These are phyloP conservation scores for Chamaetylas fuelleborni DNA, from an alignment of 2,113 vertebrate species.

Conservation along the genomic window DNA sequence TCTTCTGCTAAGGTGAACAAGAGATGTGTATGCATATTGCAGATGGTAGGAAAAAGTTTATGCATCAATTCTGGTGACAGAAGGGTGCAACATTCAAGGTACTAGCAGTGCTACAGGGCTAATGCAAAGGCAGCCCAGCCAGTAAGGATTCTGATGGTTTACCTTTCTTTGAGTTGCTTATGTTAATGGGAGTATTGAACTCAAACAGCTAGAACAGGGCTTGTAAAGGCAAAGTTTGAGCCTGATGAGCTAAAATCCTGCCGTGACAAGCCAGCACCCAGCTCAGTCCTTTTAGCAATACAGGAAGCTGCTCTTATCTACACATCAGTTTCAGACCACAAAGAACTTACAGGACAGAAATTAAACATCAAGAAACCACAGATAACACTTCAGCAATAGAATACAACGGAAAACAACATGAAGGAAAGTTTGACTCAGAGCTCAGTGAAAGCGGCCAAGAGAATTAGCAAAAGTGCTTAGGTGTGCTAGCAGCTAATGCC, in stretches of 20 bases:
- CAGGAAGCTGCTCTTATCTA: neutral
- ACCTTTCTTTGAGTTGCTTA: neutral
- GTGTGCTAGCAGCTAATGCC: neutral
- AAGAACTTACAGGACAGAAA: neutral
- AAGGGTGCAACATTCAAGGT: neutral
- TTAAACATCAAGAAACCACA: neutral
- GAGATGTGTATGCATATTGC: neutral
- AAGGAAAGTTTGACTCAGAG: neutral
- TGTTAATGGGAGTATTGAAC: neutral
- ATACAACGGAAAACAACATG: neutral
- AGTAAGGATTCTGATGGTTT: neutral
- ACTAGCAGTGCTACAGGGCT: neutral
- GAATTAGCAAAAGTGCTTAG: neutral
- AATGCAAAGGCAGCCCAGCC: neutral
- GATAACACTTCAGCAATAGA: neutral
- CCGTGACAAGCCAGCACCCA: neutral
- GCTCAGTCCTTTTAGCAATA: neutral
- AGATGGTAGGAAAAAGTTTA: neutral
- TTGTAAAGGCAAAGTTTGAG: neutral
- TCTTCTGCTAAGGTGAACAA: neutral
- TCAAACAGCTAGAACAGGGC: neutral
- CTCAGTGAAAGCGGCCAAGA: neutral
- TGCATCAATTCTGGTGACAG: neutral
- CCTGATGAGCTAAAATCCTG: neutral
- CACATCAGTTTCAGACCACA: neutral